Evolutionary conservation across 1,140 invertebrate species (phyloP).

Genomic region (Platorchestia sp.): DNA sequence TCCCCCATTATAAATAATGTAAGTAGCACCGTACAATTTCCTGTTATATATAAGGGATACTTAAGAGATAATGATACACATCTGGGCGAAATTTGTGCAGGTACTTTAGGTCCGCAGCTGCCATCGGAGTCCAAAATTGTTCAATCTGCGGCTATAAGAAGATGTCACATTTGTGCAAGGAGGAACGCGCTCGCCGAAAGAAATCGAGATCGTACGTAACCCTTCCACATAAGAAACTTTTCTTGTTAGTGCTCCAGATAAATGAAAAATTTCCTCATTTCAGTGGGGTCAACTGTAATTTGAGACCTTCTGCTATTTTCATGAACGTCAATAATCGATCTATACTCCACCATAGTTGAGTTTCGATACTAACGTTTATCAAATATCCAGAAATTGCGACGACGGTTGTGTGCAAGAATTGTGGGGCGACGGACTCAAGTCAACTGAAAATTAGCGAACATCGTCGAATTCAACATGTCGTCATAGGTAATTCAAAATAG

Average conservation of each 20-base stretch:
- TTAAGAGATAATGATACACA: constrained; percentile 52
- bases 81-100: constrained; percentile 18
- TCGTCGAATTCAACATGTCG: background rate
- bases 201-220: background rate
- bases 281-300: background rate
- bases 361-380: background rate
- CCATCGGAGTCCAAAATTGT: constrained; percentile 1
- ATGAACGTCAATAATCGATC: background rate
- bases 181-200: background rate
- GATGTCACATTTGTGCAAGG: background rate
- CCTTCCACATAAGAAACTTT: background rate
- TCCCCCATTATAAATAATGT: constrained; percentile 50
- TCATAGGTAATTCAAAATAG: background rate
- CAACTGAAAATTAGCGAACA: background rate
- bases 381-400: too few relatives aligned
- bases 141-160: constrained; percentile 18
- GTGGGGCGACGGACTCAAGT: too few relatives aligned
- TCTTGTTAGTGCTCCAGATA: background rate
- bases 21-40: constrained; percentile 52
- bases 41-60: constrained; percentile 55
- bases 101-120: background rate
- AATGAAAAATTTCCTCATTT: background rate
- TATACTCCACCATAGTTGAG: background rate
- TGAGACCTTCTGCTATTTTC: background rate
- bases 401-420: too few relatives aligned